Evolutionary conservation across 2,113 vertebrate species (phyloP).

Genomic region (Tyrannus savana): DNA sequence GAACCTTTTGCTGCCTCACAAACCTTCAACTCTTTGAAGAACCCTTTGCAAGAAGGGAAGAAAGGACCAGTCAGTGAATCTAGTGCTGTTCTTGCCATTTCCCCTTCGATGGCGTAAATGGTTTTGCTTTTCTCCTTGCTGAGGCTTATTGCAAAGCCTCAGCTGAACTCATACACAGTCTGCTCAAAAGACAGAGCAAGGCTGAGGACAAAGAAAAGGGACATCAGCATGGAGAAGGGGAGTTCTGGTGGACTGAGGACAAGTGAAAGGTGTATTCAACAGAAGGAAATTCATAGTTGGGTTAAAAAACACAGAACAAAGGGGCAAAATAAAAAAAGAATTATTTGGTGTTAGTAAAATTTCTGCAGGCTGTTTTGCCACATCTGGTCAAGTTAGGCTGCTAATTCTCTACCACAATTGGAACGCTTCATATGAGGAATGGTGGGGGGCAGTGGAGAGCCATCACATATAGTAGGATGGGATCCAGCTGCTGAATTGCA

Average conservation of each 20-base stretch:
- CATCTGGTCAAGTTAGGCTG: not conserved
- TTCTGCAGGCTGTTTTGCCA: not conserved
- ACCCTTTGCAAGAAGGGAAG: not conserved
- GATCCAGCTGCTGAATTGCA: conserved; percentile 24
- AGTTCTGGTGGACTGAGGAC: not conserved
- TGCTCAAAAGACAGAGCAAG: not conserved
- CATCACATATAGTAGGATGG: not conserved
- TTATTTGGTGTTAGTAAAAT: not conserved
- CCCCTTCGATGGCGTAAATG: not conserved
- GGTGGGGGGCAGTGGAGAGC: not conserved
- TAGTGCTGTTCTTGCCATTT: not conserved
- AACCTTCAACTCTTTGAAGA: not conserved
- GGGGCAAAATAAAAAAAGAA: not conserved
- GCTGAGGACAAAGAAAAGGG: not conserved
- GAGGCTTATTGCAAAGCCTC: not conserved
- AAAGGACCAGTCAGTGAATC: not conserved
- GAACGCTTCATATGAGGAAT: not conserved
- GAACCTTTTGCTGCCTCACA: not conserved
- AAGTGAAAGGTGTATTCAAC: not conserved
- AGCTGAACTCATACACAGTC: not conserved
- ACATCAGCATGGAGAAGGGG: not conserved
- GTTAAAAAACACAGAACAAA: not conserved
- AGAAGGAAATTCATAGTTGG: not conserved
- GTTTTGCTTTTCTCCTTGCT: not conserved
- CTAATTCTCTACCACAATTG: not conserved